Evolutionary conservation across 2,113 vertebrate genomes (phyloP).

Genomic region (Tetrax tetrax): DNA sequence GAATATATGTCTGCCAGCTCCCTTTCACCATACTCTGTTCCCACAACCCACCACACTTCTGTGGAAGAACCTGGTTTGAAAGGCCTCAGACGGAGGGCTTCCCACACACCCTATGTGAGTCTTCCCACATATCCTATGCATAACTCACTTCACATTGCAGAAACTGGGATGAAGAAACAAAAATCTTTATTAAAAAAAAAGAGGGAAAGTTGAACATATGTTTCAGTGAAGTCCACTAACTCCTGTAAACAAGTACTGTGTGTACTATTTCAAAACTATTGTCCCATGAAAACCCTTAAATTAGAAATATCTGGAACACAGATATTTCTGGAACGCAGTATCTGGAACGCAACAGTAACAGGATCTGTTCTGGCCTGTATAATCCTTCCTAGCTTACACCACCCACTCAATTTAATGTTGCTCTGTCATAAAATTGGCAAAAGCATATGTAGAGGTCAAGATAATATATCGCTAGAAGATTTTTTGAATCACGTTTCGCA

Average conservation of each 20-base stretch:
- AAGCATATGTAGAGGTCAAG: constrained; percentile 21
- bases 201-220: constrained; percentile 15
- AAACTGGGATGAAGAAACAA: background rate
- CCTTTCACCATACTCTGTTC: constrained; percentile 39
- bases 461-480: constrained; percentile 52
- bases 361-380: background rate
- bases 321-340: background rate
- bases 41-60: constrained; percentile 29
- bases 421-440: constrained; percentile 53
- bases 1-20: constrained; percentile 59
- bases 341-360: constrained; percentile 8
- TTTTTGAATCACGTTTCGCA: constrained; percentile 49
- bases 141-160: background rate
- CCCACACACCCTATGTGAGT: background rate
- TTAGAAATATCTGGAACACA: constrained; percentile 37
- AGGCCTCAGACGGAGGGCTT: background rate
- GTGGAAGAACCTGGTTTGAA: constrained; percentile 41
- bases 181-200: background rate
- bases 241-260: constrained; percentile 51
- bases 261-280: constrained; percentile 33
- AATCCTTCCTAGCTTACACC: constrained; percentile 61
- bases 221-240: constrained; percentile 23
- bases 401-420: constrained; percentile 44
- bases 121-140: background rate
- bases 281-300: constrained; percentile 43